Evolutionary conservation across 2,888 invertebrate genomes (phyloP).

Genomic region (Drosophila mimica): DNA sequence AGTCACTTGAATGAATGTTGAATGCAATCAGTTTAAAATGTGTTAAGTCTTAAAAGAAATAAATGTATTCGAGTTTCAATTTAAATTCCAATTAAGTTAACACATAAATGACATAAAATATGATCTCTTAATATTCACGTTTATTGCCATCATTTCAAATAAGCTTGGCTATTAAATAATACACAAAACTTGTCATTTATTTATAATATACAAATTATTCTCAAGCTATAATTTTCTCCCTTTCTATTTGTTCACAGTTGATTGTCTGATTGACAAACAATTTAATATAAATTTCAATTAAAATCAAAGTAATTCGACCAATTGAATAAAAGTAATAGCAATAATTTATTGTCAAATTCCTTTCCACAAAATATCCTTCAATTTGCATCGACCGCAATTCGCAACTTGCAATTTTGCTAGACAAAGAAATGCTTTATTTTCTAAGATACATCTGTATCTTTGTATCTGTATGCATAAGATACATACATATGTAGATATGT

Average conservation of each 20-base stretch:
- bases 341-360: neutral
- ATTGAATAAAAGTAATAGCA: neutral
- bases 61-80: neutral
- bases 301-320: neutral
- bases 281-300: neutral
- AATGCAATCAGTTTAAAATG: neutral
- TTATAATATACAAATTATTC: neutral
- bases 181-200: neutral
- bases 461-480: neutral
- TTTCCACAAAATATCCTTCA: conserved; percentile 3
- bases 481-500: conserved; percentile 1
- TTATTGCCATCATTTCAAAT: neutral
- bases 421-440: conserved; percentile 22
- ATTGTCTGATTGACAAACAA: neutral
- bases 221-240: neutral
- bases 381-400: conserved; percentile 22
- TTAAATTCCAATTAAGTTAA: neutral
- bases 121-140: neutral
- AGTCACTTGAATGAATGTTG: conserved; percentile 2
- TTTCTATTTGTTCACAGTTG: neutral
- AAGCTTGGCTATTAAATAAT: neutral
- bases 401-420: conserved; percentile 2
- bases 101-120: neutral
- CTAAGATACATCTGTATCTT: conserved; percentile 24
- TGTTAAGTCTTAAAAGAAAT: neutral